Conservation (phyloP, 2,888 invertebrate genomes). For the Drosophila greeni region DNA sequence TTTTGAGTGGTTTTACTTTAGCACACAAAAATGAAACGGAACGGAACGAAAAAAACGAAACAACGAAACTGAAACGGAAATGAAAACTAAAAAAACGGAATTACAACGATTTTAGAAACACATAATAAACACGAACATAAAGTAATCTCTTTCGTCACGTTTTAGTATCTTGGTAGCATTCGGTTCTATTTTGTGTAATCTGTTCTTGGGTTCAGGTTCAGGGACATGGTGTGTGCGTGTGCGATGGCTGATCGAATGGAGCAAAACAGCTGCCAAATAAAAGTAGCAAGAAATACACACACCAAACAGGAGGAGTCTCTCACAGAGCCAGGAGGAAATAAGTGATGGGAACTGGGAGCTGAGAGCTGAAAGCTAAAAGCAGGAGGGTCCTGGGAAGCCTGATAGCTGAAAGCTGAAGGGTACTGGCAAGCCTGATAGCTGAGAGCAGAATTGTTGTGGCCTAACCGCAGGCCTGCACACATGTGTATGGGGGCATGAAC, state of each 20-base stretch:
- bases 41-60: constrained; percentile 17
- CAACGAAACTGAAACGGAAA: constrained; percentile 10
- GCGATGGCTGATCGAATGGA: constrained; percentile 2
- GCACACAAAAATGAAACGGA: constrained; percentile 44
- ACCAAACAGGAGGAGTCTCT: neutral
- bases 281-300: constrained; percentile 3
- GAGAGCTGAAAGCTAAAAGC: neutral
- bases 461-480: constrained; percentile 60
- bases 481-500: constrained; percentile 15
- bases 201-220: neutral
- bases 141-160: constrained; percentile 1
- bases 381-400: neutral
- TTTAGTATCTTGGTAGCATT: constrained; percentile 9
- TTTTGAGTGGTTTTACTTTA: constrained; percentile 24
- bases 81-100: constrained; percentile 16
- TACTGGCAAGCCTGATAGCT: neutral
- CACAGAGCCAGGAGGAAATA: neutral
- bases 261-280: constrained; percentile 7
- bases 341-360: neutral
- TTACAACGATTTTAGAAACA: constrained; percentile 14
- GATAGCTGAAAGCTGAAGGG: neutral
- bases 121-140: constrained; percentile 17
- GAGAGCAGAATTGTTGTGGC: constrained; percentile 61
- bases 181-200: constrained; percentile 1
- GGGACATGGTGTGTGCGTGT: neutral